Percentiles rank a stretch among this genome's conserved stretches.
Evolutionary conservation across 2,113 vertebrate species (phyloP).

Genomic region (Tonatia bakeri): DNA sequence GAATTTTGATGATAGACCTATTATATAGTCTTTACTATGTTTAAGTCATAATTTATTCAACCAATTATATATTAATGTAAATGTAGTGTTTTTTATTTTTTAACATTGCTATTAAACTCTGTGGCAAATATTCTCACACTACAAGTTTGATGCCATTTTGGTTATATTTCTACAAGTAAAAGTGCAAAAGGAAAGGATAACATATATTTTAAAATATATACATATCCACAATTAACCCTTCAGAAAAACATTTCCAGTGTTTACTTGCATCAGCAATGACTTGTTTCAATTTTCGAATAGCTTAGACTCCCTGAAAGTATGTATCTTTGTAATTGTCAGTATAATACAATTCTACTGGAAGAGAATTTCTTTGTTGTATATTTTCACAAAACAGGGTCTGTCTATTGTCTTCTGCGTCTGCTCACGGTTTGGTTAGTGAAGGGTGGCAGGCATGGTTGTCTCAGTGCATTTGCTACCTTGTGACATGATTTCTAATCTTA

Average conservation of each 20-base stretch:
- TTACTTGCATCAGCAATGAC: not conserved
- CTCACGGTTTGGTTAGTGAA: not conserved
- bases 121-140: not conserved
- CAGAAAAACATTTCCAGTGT: not conserved
- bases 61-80: not conserved
- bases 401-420: not conserved
- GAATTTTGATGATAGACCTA: not conserved
- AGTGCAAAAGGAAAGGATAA: not conserved
- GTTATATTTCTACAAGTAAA: not conserved
- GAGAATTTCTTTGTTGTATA: not conserved
- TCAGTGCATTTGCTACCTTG: not conserved
- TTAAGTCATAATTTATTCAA: not conserved
- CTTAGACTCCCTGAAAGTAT: not conserved
- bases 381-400: not conserved
- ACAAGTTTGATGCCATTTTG: not conserved
- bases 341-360: not conserved
- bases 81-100: not conserved
- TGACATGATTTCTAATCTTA: not conserved
- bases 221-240: not conserved
- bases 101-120: not conserved
- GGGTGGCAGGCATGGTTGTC: not conserved
- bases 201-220: not conserved
- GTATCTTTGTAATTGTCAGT: not conserved
- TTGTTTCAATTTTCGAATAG: not conserved
- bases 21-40: not conserved